These are phyloP conservation scores for Bufo gargarizans DNA, from an alignment of 2,113 vertebrate species.

Conservation along the genomic window DNA sequence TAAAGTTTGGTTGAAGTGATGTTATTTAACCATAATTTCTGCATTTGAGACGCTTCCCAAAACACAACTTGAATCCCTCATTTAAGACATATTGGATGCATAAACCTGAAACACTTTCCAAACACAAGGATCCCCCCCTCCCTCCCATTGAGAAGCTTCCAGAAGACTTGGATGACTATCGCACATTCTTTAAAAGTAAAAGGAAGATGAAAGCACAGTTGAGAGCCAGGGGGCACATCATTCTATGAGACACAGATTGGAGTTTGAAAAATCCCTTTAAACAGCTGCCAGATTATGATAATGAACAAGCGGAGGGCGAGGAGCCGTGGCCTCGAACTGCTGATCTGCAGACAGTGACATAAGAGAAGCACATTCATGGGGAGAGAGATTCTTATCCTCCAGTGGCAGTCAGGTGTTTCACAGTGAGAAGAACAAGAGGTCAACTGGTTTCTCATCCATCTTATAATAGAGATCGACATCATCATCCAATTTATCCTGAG, in stretches of 20 bases:
- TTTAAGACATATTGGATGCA: not conserved
- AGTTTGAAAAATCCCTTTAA: slow-evolving; percentile 37
- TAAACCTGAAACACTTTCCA: not conserved
- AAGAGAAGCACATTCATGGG: not conserved
- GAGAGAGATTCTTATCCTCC: not conserved
- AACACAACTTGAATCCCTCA: no score
- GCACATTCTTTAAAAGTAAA: slow-evolving; percentile 23
- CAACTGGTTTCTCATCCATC: not conserved
- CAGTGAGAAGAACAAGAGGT: not conserved
- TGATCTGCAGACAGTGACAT: slow-evolving; percentile 11
- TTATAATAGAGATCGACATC: not conserved
- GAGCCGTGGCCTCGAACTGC: not conserved
- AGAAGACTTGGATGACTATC: not conserved
- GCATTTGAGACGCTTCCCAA: no score
- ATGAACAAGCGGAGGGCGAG: not conserved
- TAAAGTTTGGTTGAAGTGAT: no score
- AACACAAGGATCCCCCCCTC: not conserved
- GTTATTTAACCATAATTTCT: no score
- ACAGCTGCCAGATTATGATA: slow-evolving; percentile 30
- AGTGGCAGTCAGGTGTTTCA: not conserved
- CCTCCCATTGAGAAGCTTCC: not conserved
- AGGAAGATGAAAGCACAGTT: slow-evolving; percentile 21
- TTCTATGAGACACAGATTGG: slow-evolving; percentile 32
- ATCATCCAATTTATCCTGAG: not conserved
- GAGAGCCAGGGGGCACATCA: slow-evolving; percentile 36